Evolutionary conservation across 1,140 invertebrate species (phyloP), one percentile per base, ranked within the genome.

Genomic region (Drosophila carrolli): DNA sequence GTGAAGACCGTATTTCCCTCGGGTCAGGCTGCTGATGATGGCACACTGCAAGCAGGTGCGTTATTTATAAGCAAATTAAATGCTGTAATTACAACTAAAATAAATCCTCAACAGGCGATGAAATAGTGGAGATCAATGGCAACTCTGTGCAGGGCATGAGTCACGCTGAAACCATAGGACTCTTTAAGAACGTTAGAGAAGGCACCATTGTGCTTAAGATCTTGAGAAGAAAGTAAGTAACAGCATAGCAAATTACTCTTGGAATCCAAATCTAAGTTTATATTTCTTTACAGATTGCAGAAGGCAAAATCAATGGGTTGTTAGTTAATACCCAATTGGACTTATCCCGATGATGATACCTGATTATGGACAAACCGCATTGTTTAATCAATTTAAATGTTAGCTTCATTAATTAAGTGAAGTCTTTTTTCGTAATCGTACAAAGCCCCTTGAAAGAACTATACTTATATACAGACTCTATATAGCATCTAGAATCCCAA

Each of bases 71-170:
- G 0, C 3, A 13, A 50, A 29, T n/a, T 23, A 19, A 29, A 38
- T 27, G 11, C n/a, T 19, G 29, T 6, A 60, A 43, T 40, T 11
- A 10, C 14, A 56, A 32, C 1, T 37, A 7, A 27, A 40, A 37
- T n/a, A 16, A 32, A 11, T 44, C 0, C 11, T 9, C 0, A 10
- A n/a, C 82, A 97, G 96, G 96, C 84, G 98, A 99, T 93, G 97
- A 98, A 94, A 97, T 99, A 85, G 93, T 98, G 72, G 96, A 96
- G 54, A 95, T 99, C 67, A 98, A 98, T 94, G 96, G 96, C 53
- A 94, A 95, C 88, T 94, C 95, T 19, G 94, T 98, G 75, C 94
- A 96, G 92, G 97, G 97, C 40, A 94, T 98, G 90, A 97, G 96
- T 66, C 98, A 98, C 93, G 94, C 95, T 60, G 96, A 98, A 92